Base-by-base conservation (phyloP, 2,797 vertebrate species). In the Pitangus sulphuratus region DNA sequence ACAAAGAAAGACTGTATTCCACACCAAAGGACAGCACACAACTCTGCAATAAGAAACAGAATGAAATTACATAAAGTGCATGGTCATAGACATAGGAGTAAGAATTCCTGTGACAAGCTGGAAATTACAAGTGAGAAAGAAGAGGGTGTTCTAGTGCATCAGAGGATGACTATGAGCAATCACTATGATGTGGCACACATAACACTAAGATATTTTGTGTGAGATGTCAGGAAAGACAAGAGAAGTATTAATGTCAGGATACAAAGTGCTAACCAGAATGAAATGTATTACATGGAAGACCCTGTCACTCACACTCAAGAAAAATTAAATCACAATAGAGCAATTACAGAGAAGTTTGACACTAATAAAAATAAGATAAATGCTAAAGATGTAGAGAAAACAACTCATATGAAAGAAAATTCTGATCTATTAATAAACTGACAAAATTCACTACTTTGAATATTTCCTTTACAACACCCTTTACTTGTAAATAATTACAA, bases 161-260 rank as follows among this genome's bases (percentile, higher is more conserved):
- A 72, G 69, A 68, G 61, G 47, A 93, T 93, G 93, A 94, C 83
- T 84, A 47, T 65, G 90, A 96, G 65, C 87, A 83, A 92, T 65
- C 77, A 65, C 35, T 40, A 37, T 70, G 76, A 90, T 37, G 53
- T 42, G 35, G 39, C 61, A 75, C 65, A 79, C 53, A 84, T 35
- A 93, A 65, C 28, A 74, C 44, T 22, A 39, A 62, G 37, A 87
- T 64, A 47, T 54, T 85, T 61, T 81, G 47, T 16, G 35, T 48
- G 35, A 87, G 54, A 86, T 21, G 28, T 18, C 76, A 79, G 78
- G 62, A 93, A 72, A 72, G 69, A 65, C 12, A 75, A 75, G 51
- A 61, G 24, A 64, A 60, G 16, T 77, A 81, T n/a, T 84, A 84
- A 51, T 24, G 42, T 71, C 50, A 84, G 44, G 19, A 88, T 75